A percentile compares a stretch with the other conserved stretches of the same genome.
These are phyloP conservation scores for Staurois parvus DNA, from an alignment of 2,797 vertebrate species.

Conservation along the genomic window DNA sequence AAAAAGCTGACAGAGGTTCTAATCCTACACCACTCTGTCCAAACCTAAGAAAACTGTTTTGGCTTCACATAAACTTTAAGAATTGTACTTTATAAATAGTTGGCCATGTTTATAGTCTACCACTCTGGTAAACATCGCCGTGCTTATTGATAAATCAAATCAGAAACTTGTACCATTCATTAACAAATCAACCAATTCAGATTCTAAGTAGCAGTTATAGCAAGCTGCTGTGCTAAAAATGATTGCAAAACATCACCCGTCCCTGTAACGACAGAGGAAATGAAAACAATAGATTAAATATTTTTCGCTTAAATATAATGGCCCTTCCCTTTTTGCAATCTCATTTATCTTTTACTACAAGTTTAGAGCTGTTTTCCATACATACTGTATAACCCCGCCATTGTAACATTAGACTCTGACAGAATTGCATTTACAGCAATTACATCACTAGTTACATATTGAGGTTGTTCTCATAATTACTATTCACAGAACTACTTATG, in stretches of 20 bases:
- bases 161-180: neutral
- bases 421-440: neutral
- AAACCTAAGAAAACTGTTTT: too few species aligned
- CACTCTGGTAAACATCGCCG: neutral
- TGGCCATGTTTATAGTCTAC: too few species aligned
- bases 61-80: too few species aligned
- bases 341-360: neutral
- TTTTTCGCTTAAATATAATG: neutral
- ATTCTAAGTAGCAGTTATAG: neutral
- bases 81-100: too few species aligned
- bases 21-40: too few species aligned
- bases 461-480: neutral
- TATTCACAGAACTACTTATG: too few species aligned
- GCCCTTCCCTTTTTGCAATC: neutral
- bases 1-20: too few species aligned
- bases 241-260: neutral
- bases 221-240: neutral
- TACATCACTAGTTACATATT: neutral
- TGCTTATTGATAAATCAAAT: neutral
- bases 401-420: neutral
- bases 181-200: neutral
- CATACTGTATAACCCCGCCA: neutral
- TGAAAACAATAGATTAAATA: conserved; percentile 1
- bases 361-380: neutral
- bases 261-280: neutral